phyloP scores from a whole-genome alignment of 1,140 invertebrate genomes.

The Oscheius sp. region DNA sequence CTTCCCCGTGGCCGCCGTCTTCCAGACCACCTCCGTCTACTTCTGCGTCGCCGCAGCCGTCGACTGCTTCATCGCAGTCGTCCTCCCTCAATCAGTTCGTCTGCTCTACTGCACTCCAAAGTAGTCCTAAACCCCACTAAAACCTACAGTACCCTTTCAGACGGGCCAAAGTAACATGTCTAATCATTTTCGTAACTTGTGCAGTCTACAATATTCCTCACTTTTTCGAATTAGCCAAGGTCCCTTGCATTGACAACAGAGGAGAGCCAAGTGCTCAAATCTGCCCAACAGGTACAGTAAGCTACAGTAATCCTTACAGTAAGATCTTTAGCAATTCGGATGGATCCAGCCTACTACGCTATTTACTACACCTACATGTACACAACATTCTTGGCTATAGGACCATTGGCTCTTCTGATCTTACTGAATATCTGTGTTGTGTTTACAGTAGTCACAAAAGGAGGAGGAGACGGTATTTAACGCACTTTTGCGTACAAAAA shows the following conservation, averaged over 20 bases:
- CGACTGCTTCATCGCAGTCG: constrained; percentile 59
- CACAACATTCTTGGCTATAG: constrained; percentile 59
- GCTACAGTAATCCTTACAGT: constrained; percentile 31
- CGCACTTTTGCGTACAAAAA: background rate
- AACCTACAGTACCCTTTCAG: constrained; percentile 37
- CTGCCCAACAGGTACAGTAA: constrained; percentile 20
- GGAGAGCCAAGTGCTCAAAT: constrained; percentile 18
- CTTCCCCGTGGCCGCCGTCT: constrained; percentile 59
- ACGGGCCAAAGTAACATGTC: constrained; percentile 51
- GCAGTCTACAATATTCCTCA: constrained; percentile 59
- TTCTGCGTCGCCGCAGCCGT: constrained; percentile 60
- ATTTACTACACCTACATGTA: constrained; percentile 57
- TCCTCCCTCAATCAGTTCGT: constrained; percentile 45
- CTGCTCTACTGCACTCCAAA: constrained; percentile 54
- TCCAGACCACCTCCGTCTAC: constrained; percentile 61
- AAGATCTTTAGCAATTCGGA: constrained; percentile 54
- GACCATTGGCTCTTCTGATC: constrained; percentile 56
- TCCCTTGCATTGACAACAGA: constrained; percentile 49
- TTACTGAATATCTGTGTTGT: constrained; percentile 59
- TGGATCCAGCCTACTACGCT: constrained; percentile 56
- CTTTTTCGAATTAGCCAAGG: constrained; percentile 54
- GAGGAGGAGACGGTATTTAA: constrained; percentile 26
- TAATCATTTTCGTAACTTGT: constrained; percentile 45
- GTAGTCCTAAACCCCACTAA: constrained; percentile 27
- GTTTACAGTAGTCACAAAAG: constrained; percentile 51